Percentiles rank a stretch among this genome's conserved stretches.
Evolutionary conservation across 1,140 invertebrate genomes (phyloP).

Genomic region (Apolygus lucorum): DNA sequence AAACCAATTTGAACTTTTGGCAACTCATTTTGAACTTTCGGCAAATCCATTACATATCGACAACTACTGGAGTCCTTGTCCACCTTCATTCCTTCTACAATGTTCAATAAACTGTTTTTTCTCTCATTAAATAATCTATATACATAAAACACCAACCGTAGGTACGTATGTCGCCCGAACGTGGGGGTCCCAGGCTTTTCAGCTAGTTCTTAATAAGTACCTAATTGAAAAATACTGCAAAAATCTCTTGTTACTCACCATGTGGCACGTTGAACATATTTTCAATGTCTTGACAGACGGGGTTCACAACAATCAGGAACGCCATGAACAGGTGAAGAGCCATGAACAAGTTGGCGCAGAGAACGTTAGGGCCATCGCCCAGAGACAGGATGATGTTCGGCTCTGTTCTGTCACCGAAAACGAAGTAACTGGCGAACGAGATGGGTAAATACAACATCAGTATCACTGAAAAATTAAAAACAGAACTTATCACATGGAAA

Average conservation of each 20-base stretch:
- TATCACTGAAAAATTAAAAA: conserved; percentile 43
- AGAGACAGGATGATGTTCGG: conserved; percentile 48
- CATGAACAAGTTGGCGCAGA: conserved; percentile 50
- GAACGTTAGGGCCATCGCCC: conserved; percentile 41
- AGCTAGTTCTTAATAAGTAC: too few species aligned
- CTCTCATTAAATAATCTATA: too few species aligned
- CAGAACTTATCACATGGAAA: background rate
- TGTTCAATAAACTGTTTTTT: too few species aligned
- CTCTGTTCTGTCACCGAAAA: conserved; percentile 48
- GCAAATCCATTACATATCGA: too few species aligned
- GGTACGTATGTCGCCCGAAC: too few species aligned
- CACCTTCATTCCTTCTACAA: too few species aligned
- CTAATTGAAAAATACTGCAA: too few species aligned
- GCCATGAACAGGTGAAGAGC: conserved; percentile 51
- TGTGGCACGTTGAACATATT: conserved; percentile 53
- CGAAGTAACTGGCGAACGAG: conserved; percentile 47
- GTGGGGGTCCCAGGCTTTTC: too few species aligned
- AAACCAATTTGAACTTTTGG: too few species aligned
- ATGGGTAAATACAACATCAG: conserved; percentile 50
- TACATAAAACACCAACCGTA: too few species aligned
- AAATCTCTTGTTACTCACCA: conserved; percentile 46
- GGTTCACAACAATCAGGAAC: conserved; percentile 57
- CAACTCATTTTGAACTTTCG: too few species aligned
- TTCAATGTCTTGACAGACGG: conserved; percentile 59
- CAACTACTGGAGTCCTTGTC: too few species aligned